Evolutionary conservation across 2,797 vertebrate species (phyloP), one percentile per base, ranked within the genome.

Genomic region (Toxotes lorentzi): DNA sequence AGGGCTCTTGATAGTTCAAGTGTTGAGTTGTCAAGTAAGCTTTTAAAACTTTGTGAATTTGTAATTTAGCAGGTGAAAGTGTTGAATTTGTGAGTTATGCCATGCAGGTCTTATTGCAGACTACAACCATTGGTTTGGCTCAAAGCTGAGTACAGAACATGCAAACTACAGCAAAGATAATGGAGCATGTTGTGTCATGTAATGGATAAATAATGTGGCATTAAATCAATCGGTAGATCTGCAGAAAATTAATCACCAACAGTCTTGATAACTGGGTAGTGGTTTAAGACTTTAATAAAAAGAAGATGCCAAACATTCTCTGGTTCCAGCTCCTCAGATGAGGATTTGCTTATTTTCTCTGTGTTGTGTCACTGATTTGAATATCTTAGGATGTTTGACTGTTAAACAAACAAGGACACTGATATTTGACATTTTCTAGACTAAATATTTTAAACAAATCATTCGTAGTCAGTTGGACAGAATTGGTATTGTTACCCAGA

Each of bases 401-500:
- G 19, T n/a, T 48, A n/a, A n/a, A n/a, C n/a, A n/a, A n/a, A n/a
- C n/a, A n/a, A n/a, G n/a, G n/a, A n/a, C n/a, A n/a, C 17, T 4
- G 5, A 7, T 21, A 7, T 47, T 3, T 47, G 19, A n/a, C 21
- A 48, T 48, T 48, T 48, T 48, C 10, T 48, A 3, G 19, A 48
- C 41, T 17, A 7, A 10, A 48, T 1, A 48, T 48, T 48, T 48
- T n/a, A 9, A 10, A 48, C 19, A 21, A 19, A 47, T 7, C 1
- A 30, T 30, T 30, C 27, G 27, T 30, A 3, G 27, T 30, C 60
- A 68, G 21, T 43, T 41, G 27, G 6, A 23, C 43, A 51, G 40
- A 32, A 27, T 30, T 48, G n/a, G n/a, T 48, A 41, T 54, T 71
- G 67, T 60, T 81, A 71, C 76, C 48, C 34, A n/a, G 14, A 45